A percentile compares a stretch with the other conserved stretches of the same genome.
These are phyloP conservation scores for Cantharis nigra DNA, from an alignment of 2,888 invertebrate species.

Conservation along the genomic window DNA sequence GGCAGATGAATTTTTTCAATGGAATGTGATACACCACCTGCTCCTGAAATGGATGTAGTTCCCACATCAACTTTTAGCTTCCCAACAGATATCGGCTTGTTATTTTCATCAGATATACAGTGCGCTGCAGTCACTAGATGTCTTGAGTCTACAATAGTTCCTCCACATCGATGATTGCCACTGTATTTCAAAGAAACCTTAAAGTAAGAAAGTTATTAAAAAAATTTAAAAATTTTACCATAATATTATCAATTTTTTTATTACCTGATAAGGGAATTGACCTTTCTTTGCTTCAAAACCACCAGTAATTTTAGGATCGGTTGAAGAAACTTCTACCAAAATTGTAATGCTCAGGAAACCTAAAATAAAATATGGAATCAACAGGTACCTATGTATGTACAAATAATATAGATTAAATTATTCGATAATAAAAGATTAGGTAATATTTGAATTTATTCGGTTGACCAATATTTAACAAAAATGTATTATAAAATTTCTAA, in stretches of 20 bases:
- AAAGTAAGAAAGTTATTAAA: background rate
- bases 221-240: no score
- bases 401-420: no score
- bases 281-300: background rate
- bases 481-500: no score
- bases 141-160: constrained; percentile 33
- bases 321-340: background rate
- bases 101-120: constrained; percentile 37
- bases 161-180: constrained; percentile 37
- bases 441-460: no score
- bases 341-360: background rate
- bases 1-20: background rate
- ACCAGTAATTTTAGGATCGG: background rate
- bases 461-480: no score
- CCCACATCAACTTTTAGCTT: constrained; percentile 37
- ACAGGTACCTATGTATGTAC: no score
- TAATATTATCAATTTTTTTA: background rate
- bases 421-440: no score
- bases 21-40: background rate
- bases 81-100: constrained; percentile 34
- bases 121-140: constrained; percentile 34
- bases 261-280: background rate
- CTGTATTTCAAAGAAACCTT: constrained; percentile 28
- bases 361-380: background rate
- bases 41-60: background rate